These are phyloP conservation scores for Tetropium fuscum DNA, from an alignment of 2,888 invertebrate species.

Conservation along the genomic window DNA sequence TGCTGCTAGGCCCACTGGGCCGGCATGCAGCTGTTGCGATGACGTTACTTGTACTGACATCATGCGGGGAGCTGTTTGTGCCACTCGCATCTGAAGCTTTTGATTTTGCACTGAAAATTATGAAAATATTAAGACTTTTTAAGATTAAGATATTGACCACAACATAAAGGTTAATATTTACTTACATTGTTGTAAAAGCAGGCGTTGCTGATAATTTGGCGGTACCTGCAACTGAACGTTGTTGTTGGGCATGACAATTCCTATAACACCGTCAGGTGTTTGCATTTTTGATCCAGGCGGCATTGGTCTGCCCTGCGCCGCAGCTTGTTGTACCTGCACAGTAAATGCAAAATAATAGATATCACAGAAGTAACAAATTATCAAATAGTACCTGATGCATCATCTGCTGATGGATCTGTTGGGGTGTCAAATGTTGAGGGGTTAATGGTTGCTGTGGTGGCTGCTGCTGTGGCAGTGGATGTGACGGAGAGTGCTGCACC, in stretches of 20 bases:
- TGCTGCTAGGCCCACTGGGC: constrained; percentile 63
- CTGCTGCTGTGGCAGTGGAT: constrained; percentile 36
- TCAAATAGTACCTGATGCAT: constrained; percentile 69
- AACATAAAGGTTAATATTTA: constrained; percentile 21
- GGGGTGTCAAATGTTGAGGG: constrained; percentile 55
- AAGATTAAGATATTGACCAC: background rate
- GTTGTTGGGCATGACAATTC: constrained; percentile 76
- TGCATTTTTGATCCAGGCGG: constrained; percentile 69
- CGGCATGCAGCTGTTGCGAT: constrained; percentile 39
- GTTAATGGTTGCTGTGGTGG: constrained; percentile 48
- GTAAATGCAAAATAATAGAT: too few species aligned
- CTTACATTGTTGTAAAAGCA: constrained; percentile 60
- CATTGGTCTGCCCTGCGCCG: constrained; percentile 71
- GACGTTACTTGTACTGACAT: constrained; percentile 43
- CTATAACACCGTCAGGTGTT: constrained; percentile 74
- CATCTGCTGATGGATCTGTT: constrained; percentile 70
- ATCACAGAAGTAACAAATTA: too few species aligned
- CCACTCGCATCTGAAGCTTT: constrained; percentile 62
- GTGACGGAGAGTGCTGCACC: constrained; percentile 40
- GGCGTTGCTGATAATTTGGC: constrained; percentile 64
- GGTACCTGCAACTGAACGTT: constrained; percentile 70
- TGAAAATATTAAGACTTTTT: constrained; percentile 13
- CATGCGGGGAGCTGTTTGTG: constrained; percentile 53
- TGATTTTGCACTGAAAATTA: constrained; percentile 62
- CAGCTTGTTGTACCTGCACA: constrained; percentile 76